Evolutionary conservation across 53 echinoderm and acorn worm species (phyloP), one percentile per base, ranked within the genome.

Genomic region (Glandiceps talaboti): DNA sequence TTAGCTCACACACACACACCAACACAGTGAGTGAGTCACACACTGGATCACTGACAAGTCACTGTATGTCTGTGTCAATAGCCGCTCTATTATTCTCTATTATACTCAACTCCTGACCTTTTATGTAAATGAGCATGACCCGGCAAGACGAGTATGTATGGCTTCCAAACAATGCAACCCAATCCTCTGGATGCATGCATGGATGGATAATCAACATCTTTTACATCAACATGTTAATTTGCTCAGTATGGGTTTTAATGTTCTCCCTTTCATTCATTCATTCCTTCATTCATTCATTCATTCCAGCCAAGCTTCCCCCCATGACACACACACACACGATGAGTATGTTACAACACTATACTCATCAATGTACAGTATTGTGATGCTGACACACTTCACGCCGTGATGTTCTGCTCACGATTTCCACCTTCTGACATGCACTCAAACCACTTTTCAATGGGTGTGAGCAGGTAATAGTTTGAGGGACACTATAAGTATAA

Each of bases 41-140:
- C 20, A n/a, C 64, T 12, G 6, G 20, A 45, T 12, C 64, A 45
- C 64, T 45, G 64, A 45, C 64, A 45, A 45, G 64, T 45, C 6
- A 45, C 64, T 45, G 64, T 12, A 45, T 45, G 79, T 32, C 79
- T 31, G 32, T 31, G 79, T 78, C 79, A 78, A 78, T 32, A 78
- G 79, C 79, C 79, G 31, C 25, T 31, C 32, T 78, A 31, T 78
- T 78, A 78, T 78, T 32, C 31, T 27, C 79, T 78, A 32, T 20
- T 78, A 31, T 32, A 78, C 27, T 28, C 31, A 31, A 78, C 32
- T 78, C 25, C 31, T 32, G 32, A 78, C 32, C 32, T 31, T 25
- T 31, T 32, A 78, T 31, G 79, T 78, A 78, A 78, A 78, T 78
- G 32, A 78, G 32, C 0, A 20, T 78, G 79, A 78, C 79, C 79